Evolutionary conservation across 92 coral and sea anemone genomes (phyloP).

Genomic region (Phymanthus crucifer): DNA sequence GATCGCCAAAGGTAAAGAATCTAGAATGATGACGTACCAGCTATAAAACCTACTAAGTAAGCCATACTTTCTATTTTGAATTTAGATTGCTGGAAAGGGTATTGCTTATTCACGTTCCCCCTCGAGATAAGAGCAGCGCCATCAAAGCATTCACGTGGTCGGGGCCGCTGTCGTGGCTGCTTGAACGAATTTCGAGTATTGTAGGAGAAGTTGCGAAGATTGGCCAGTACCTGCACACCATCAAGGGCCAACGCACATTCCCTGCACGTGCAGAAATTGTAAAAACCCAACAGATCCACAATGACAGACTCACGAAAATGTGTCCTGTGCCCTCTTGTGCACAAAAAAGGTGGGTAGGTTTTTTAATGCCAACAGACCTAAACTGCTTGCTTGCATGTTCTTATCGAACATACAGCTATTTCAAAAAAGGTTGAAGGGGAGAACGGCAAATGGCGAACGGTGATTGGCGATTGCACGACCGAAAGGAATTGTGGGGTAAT

Average conservation of each 20-base stretch:
- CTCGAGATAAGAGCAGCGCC: neutral
- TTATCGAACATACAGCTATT: too few species aligned
- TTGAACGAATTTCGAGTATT: constrained; percentile 10
- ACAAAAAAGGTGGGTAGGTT: neutral
- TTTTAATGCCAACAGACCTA: neutral
- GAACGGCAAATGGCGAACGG: too few species aligned
- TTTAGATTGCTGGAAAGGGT: neutral
- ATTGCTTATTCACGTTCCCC: neutral
- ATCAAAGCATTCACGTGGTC: neutral
- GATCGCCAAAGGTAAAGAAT: constrained; percentile 39
- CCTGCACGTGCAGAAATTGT: neutral
- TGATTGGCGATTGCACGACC: too few species aligned
- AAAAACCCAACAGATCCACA: neutral
- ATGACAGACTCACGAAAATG: neutral
- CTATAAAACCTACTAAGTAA: neutral
- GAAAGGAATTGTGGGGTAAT: too few species aligned
- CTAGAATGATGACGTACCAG: neutral
- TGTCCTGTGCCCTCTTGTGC: constrained; percentile 1
- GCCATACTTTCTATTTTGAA: neutral
- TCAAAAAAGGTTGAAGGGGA: too few species aligned
- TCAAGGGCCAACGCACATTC: constrained; percentile 10
- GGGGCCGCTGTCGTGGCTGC: neutral
- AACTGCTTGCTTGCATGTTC: too few species aligned
- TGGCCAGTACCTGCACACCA: constrained; percentile 35
- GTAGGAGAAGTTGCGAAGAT: constrained; percentile 25